These are phyloP conservation scores for Chloebia gouldiae DNA, from an alignment of 2,113 vertebrate species.

Conservation along the genomic window DNA sequence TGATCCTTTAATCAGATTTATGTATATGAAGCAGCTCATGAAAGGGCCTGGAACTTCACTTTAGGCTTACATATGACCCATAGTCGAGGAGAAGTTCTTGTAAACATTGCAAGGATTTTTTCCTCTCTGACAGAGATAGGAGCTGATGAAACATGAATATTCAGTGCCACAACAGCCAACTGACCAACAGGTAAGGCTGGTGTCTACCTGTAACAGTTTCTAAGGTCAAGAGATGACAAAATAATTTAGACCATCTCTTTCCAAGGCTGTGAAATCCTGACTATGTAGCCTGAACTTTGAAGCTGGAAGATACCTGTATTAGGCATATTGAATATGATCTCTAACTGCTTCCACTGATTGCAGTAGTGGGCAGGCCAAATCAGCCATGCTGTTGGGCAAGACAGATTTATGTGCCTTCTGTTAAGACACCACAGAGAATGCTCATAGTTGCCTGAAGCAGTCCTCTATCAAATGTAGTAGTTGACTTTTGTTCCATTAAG, in stretches of 20 bases:
- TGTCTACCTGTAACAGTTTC: neutral
- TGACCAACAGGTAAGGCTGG: neutral
- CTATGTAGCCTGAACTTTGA: neutral
- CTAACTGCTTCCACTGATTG: neutral
- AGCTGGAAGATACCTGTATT: neutral
- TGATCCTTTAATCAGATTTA: neutral
- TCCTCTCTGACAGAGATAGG: neutral
- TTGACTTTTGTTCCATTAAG: neutral
- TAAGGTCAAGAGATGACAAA: neutral
- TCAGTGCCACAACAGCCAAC: neutral
- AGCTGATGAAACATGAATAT: neutral
- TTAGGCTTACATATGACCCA: neutral
- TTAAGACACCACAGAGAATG: neutral
- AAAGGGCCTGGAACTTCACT: neutral
- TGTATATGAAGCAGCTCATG: neutral
- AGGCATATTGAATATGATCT: neutral
- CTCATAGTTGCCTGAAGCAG: neutral
- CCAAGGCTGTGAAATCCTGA: neutral
- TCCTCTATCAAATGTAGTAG: neutral
- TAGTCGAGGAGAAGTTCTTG: neutral
- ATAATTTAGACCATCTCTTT: neutral
- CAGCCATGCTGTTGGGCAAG: neutral
- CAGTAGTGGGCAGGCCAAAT: neutral
- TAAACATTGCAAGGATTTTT: neutral
- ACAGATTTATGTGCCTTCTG: neutral